Conservation (phyloP, 2,113 vertebrate genomes). For the Psilopogon haemacephalus region DNA sequence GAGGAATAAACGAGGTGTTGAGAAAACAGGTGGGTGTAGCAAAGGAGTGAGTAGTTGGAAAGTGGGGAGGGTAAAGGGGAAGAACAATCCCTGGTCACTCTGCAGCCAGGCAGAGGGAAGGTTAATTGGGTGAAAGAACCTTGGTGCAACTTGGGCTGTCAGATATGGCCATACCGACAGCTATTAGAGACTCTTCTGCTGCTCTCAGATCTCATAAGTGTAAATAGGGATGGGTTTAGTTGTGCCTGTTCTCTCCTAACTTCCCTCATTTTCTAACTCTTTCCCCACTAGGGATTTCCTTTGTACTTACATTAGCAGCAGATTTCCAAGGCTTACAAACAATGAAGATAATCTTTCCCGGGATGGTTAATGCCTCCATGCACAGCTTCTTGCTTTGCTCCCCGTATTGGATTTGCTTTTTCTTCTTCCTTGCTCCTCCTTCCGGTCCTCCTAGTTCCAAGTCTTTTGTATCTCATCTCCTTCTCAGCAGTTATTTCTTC, state of each 20-base stretch:
- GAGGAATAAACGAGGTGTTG: neutral
- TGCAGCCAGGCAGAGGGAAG: neutral
- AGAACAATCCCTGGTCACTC: neutral
- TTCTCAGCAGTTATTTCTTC: constrained; percentile 23
- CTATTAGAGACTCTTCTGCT: neutral
- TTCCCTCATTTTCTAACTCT: neutral
- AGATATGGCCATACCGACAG: accelerated
- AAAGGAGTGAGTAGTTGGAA: neutral
- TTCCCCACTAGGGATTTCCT: neutral
- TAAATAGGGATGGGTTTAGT: neutral
- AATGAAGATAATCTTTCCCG: neutral
- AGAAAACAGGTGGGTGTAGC: neutral
- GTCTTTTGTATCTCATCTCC: neutral
- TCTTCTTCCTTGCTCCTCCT: neutral
- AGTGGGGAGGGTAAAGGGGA: neutral
- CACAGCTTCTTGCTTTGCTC: accelerated
- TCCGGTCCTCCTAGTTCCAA: neutral
- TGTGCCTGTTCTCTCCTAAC: neutral
- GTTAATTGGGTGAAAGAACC: neutral
- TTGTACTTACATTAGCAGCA: neutral
- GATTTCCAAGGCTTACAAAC: neutral
- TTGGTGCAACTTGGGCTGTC: neutral
- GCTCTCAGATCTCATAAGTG: neutral
- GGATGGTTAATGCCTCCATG: neutral
- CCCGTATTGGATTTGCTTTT: neutral